These are phyloP conservation scores for Noctua pronuba DNA, from an alignment of 2,888 invertebrate genomes.

Conservation along the genomic window DNA sequence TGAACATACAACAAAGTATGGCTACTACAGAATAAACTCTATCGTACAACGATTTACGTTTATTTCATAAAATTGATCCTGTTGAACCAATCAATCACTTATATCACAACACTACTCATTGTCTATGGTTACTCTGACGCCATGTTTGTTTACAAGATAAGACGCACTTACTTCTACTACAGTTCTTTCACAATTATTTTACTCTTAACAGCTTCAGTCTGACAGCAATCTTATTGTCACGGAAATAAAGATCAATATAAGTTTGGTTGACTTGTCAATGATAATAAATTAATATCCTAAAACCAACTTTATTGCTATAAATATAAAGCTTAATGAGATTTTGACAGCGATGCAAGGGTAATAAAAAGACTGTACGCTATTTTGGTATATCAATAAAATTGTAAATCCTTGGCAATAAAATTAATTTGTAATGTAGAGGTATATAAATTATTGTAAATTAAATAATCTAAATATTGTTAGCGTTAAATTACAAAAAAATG, in stretches of 20 bases:
- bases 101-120: slow-evolving; percentile 56
- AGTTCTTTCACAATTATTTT: background rate
- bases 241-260: background rate
- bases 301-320: background rate
- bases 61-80: slow-evolving; percentile 52
- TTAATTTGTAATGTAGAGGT: slow-evolving; percentile 14
- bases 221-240: background rate
- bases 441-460: slow-evolving; percentile 4
- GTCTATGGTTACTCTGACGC: slow-evolving; percentile 55
- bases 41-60: slow-evolving; percentile 16
- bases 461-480: background rate
- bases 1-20: too few species aligned
- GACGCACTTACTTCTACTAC: slow-evolving; percentile 8
- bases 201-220: background rate
- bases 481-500: background rate
- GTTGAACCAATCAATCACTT: slow-evolving; percentile 55
- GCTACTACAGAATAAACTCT: slow-evolving; percentile 13
- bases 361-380: background rate
- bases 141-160: slow-evolving; percentile 60
- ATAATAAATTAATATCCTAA: too few species aligned
- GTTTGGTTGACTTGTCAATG: background rate
- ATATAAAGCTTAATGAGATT: too few species aligned
- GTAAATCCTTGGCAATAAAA: background rate
- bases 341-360: too few species aligned
- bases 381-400: background rate